Evolutionary conservation across 1,140 invertebrate species (phyloP), one percentile per base, ranked within the genome.

Genomic region (Drosophila lacertosa): DNA sequence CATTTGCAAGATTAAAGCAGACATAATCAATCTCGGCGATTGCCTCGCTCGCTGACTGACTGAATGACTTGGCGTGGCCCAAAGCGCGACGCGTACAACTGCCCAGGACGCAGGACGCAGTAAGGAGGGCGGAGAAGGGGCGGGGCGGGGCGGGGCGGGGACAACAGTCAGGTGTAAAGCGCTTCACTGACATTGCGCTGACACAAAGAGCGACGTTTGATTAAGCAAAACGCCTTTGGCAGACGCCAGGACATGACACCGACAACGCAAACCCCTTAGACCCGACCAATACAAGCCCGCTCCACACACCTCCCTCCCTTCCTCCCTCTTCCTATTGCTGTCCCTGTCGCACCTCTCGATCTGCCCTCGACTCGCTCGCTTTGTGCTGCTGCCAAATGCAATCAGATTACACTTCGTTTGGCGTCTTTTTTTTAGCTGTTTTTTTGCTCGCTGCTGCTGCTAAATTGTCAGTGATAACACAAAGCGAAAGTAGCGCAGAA

Each of bases 331-430:
- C n/a, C n/a, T n/a, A n/a, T n/a, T n/a, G n/a, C n/a, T n/a, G n/a
- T n/a, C n/a, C n/a, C n/a, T n/a, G n/a, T n/a, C n/a, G n/a, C n/a
- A n/a, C n/a, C n/a, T n/a, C n/a, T n/a, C n/a, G n/a, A n/a, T n/a
- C n/a, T n/a, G n/a, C n/a, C n/a, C 44, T 22, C 11, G n/a, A 26
- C 33, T 24, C 40, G 10, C 13, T 18, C 48, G 24, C 75, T 84
- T 79, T 76, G 80, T 66, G 75, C 59, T 48, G 76, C 66, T 84
- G 80, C 72, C 75, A 78, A 75, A 80, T 78, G 76, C 80, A 83
- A 84, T 83, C 75, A 84, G 80, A 83, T 84, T 83, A 79, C 71
- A 84, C 59, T 64, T 83, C 64, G 80, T 76, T 84, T 72, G 70
- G 29, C 62, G 33, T 62, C 45, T 22, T 20, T 62, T 35, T 58